These are phyloP conservation scores for Australoheros scitulus DNA, from an alignment of 2,113 vertebrate genomes.

Conservation along the genomic window DNA sequence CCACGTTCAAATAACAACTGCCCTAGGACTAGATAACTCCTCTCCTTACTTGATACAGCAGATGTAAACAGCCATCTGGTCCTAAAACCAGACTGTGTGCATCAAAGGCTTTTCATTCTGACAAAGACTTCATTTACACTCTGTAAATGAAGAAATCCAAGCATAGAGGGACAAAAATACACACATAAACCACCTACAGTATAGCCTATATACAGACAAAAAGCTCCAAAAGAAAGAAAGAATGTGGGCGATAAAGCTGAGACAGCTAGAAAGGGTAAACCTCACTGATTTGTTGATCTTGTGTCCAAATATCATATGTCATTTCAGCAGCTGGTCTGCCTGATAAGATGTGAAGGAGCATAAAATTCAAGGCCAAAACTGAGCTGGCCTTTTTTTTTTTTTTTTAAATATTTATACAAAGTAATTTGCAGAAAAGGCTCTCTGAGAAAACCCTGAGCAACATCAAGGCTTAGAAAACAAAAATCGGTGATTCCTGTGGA, in stretches of 20 bases:
- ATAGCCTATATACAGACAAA: neutral
- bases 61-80: slow-evolving; percentile 44
- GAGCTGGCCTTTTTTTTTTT: neutral
- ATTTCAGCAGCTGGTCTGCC: slow-evolving; percentile 49
- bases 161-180: neutral
- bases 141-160: neutral
- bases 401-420: slow-evolving; percentile 17
- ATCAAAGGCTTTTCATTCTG: slow-evolving; percentile 6
- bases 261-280: slow-evolving; percentile 11
- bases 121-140: neutral
- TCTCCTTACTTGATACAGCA: slow-evolving; percentile 10
- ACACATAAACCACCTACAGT: neutral
- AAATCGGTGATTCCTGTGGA: neutral
- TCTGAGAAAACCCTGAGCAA: neutral
- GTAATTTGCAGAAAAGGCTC: neutral
- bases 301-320: slow-evolving; percentile 41
- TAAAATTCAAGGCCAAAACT: slow-evolving; percentile 22
- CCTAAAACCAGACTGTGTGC: slow-evolving; percentile 36
- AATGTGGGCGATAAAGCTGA: neutral
- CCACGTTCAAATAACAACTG: slow-evolving; percentile 18
- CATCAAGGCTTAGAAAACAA: neutral
- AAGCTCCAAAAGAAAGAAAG: slow-evolving; percentile 11
- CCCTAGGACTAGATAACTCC: slow-evolving; percentile 21
- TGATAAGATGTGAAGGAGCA: slow-evolving; percentile 55
- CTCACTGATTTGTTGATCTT: slow-evolving; percentile 44